Evolutionary conservation across 2,888 invertebrate species (phyloP), one percentile per base, ranked within the genome.

Genomic region (Caenorhabditis imperialis): DNA sequence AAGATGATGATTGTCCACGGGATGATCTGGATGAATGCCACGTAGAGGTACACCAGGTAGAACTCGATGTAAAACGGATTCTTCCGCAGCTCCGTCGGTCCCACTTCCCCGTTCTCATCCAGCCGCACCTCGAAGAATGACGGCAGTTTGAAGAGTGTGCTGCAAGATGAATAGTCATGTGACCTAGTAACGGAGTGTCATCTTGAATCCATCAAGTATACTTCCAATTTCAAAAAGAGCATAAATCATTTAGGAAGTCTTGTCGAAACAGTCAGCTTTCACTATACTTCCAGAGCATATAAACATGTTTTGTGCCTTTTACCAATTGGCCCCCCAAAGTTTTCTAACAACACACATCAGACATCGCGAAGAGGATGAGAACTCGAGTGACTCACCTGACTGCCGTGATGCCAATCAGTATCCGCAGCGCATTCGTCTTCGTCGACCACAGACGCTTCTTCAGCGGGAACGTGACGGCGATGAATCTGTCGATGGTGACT

Each of bases 1-100:
- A 81, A 61, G 20, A 86, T 86, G 35, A 86, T 86, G n/a, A 84
- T 76, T 2, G 82, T 67, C 82, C 85, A 86, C 18, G 86, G 86
- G 30, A 86, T 77, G 18, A 83, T 51, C 30, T 85, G 61, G 51
- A 86, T 71, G 23, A 86, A 47, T 2, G 84, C 54, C 23, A 83
- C 63, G 70, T 86, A 85, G 22, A 84, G 78, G 50, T 84, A 83
- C 18, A 81, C 77, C 18, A 78, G 69, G 61, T 83, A 81, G 40
- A 85, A 75, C 50, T 75, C 67, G 14, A 79, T 78, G 72, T 86
- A 86, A 37, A 85, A 62, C 20, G 55, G 53, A 38, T 80, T 76
- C n/a, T 77, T 62, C 12, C 85, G 72, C 20, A 85, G 65, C 37
- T 78, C 74, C 7, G 85, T 84, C 37, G 77, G 71, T 12, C 48